phyloP scores from a whole-genome alignment of 2,113 vertebrate genomes.

The Catharus minimus region DNA sequence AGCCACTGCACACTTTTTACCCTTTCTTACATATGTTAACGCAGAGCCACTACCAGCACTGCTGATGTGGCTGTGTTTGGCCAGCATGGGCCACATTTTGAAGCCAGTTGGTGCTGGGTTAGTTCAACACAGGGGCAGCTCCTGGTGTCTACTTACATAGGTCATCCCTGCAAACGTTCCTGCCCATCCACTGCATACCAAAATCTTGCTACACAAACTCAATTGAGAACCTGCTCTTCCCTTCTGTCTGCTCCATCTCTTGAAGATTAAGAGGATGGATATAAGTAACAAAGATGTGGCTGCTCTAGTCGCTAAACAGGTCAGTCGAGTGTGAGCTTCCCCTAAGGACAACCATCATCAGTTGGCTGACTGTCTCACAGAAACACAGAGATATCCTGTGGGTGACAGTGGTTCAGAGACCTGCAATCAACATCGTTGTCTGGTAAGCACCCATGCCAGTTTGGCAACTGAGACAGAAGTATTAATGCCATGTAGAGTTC shows the following conservation, averaged over 20 bases:
- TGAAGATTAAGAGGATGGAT: not conserved
- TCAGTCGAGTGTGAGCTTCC: not conserved
- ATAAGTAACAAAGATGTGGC: not conserved
- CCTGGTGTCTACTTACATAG: accelerated
- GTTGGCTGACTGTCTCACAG: not conserved
- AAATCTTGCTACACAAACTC: accelerated
- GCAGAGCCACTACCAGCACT: not conserved
- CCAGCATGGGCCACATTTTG: not conserved
- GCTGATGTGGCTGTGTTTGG: not conserved
- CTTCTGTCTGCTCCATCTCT: not conserved
- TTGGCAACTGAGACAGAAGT: not conserved
- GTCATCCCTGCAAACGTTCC: not conserved
- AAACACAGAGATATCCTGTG: not conserved
- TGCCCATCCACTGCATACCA: not conserved
- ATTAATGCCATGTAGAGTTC: not conserved
- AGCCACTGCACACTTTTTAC: not conserved
- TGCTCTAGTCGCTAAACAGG: not conserved
- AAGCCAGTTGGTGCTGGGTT: not conserved
- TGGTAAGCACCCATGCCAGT: not conserved
- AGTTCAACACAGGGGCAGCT: not conserved
- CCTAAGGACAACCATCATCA: not conserved
- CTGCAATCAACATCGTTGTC: accelerated
- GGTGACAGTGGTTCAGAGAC: not conserved
- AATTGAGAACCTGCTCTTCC: not conserved
- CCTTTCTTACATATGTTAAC: not conserved